These are phyloP conservation scores for Tursiops truncatus DNA, from an alignment of 2,113 vertebrate species.

Conservation along the genomic window DNA sequence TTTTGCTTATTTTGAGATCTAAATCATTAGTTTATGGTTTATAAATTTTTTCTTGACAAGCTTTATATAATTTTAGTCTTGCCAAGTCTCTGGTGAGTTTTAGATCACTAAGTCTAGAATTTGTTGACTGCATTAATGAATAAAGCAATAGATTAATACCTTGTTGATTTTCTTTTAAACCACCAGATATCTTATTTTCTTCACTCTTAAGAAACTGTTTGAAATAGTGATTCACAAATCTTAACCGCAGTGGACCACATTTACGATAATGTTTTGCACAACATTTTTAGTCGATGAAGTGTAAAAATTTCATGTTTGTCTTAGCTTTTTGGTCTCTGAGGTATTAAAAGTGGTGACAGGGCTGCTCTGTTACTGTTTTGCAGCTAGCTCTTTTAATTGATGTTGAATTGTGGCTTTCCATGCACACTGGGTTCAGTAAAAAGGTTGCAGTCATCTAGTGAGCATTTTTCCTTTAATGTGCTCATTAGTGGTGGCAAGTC, in stretches of 20 bases:
- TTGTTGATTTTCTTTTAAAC: neutral
- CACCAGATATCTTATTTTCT: conserved; percentile 16
- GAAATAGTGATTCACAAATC: conserved; percentile 6
- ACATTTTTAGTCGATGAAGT: neutral
- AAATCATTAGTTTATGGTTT: conserved; percentile 14
- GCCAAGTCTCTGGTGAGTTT: neutral
- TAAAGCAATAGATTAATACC: neutral
- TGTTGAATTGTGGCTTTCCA: conserved; percentile 74
- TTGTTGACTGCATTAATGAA: conserved; percentile 5
- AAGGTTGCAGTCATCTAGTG: conserved; percentile 82
- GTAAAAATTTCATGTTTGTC: neutral
- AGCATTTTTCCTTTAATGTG: conserved; percentile 82
- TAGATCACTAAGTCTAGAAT: neutral
- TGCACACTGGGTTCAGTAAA: conserved; percentile 82
- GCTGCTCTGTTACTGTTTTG: conserved; percentile 58
- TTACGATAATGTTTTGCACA: neutral
- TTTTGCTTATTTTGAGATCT: conserved; percentile 11
- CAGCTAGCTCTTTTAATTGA: conserved; percentile 73
- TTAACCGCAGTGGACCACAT: conserved; percentile 26
- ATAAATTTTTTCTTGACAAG: neutral
- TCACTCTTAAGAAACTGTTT: neutral
- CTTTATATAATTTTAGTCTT: conserved; percentile 19
- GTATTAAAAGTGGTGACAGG: conserved; percentile 19
- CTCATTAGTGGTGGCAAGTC: conserved; percentile 86
- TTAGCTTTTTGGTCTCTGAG: conserved; percentile 48